These are phyloP conservation scores for Phrynocephalus vlangalii DNA, from an alignment of 2,797 vertebrate species.

Conservation along the genomic window DNA sequence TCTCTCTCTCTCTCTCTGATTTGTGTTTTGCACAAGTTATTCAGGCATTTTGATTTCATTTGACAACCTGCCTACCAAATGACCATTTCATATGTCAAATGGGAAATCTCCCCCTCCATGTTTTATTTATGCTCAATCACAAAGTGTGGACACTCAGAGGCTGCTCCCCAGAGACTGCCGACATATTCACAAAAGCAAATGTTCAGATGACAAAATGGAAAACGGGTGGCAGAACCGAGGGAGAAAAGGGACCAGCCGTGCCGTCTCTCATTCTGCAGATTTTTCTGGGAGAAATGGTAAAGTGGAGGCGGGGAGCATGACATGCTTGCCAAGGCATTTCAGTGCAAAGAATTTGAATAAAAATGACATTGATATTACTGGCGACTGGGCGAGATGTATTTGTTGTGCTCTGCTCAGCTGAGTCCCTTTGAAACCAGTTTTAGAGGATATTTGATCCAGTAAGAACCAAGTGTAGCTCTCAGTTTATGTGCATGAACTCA, in stretches of 20 bases:
- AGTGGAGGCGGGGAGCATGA: neutral
- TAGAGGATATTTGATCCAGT: neutral
- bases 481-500: neutral
- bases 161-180: too few relatives aligned
- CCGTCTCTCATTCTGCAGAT: neutral
- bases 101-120: neutral
- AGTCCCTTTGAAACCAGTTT: neutral
- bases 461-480: neutral
- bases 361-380: neutral
- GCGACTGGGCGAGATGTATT: neutral
- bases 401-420: neutral
- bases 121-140: too few relatives aligned
- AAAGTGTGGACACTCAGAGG: too few relatives aligned
- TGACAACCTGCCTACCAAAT: too few relatives aligned
- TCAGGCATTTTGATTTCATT: too few relatives aligned
- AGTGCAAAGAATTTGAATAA: neutral
- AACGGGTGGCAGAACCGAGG: neutral
- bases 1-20: too few relatives aligned
- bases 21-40: too few relatives aligned
- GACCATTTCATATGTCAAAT: neutral
- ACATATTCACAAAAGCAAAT: neutral
- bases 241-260: neutral
- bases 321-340: neutral
- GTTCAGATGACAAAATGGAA: neutral
- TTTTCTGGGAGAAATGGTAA: neutral